These are phyloP conservation scores for Drosophila prolongata DNA, from an alignment of 2,888 invertebrate genomes.

Conservation along the genomic window DNA sequence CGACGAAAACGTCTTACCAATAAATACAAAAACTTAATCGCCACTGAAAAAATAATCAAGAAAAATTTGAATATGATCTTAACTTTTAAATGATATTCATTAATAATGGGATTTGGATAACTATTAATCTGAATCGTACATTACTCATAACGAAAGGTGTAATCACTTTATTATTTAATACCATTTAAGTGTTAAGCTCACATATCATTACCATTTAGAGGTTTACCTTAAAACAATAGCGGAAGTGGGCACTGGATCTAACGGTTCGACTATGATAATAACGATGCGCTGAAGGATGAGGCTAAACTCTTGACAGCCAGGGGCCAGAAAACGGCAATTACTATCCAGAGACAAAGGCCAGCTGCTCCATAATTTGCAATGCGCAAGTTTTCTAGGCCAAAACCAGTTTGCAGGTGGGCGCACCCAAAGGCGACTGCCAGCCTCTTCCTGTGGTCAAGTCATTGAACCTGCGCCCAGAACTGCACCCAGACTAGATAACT, in stretches of 20 bases:
- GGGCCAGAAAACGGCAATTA: slow-evolving; percentile 38
- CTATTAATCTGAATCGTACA: no score
- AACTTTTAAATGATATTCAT: neutral
- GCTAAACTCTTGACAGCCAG: slow-evolving; percentile 50
- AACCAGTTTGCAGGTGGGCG: slow-evolving; percentile 62
- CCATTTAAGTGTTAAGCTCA: neutral
- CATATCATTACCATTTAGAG: slow-evolving; percentile 2
- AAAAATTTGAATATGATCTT: neutral
- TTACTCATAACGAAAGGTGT: no score
- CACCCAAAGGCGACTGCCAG: slow-evolving; percentile 14
- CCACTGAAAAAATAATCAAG: neutral
- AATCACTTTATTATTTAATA: neutral
- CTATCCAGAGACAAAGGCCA: slow-evolving; percentile 59
- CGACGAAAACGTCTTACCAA: slow-evolving; percentile 28
- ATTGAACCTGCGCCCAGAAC: slow-evolving; percentile 59
- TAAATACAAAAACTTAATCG: slow-evolving; percentile 20
- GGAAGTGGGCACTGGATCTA: slow-evolving; percentile 35
- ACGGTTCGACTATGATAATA: slow-evolving; percentile 35
- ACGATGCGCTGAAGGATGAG: slow-evolving; percentile 63
- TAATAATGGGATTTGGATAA: neutral
- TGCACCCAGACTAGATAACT: slow-evolving; percentile 20
- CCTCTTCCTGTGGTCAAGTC: slow-evolving; percentile 70
- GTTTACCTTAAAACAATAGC: slow-evolving; percentile 23
- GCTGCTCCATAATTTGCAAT: slow-evolving; percentile 54
- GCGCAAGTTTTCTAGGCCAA: slow-evolving; percentile 52